Evolutionary conservation across 2,113 vertebrate species (phyloP).

Genomic region (Silurus asotus): DNA sequence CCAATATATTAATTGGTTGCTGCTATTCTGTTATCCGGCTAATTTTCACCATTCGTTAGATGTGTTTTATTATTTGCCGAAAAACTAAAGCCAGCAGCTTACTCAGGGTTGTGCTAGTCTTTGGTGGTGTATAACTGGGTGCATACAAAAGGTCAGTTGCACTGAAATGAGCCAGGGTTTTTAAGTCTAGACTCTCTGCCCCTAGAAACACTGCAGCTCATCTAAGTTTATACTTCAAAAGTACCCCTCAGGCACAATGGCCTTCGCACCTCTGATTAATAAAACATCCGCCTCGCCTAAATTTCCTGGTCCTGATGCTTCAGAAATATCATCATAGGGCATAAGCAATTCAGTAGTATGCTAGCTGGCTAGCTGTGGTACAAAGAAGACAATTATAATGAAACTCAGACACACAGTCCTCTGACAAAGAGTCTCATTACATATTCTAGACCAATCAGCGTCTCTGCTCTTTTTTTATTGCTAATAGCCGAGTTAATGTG

Average conservation of each 20-base stretch:
- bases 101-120: neutral
- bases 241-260: neutral
- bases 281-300: conserved; percentile 34
- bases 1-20: neutral
- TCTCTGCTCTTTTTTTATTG: conserved; percentile 41
- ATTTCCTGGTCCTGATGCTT: neutral
- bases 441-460: conserved; percentile 29
- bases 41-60: neutral
- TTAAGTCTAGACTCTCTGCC: conserved; percentile 21
- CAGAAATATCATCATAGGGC: conserved; percentile 29
- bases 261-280: conserved; percentile 36
- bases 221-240: neutral
- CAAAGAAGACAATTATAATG: conserved; percentile 7
- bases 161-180: conserved; percentile 12
- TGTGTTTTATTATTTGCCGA: neutral
- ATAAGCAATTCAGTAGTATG: conserved; percentile 38
- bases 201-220: conserved; percentile 19
- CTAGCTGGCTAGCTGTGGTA: conserved; percentile 6
- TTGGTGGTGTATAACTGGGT: neutral
- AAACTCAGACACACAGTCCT: neutral
- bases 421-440: neutral
- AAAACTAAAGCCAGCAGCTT: conserved; percentile 3
- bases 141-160: neutral
- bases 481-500: conserved; percentile 16
- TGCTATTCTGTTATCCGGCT: neutral